phyloP scores from a whole-genome alignment of 2,113 vertebrate species.

The Platichthys flesus region DNA sequence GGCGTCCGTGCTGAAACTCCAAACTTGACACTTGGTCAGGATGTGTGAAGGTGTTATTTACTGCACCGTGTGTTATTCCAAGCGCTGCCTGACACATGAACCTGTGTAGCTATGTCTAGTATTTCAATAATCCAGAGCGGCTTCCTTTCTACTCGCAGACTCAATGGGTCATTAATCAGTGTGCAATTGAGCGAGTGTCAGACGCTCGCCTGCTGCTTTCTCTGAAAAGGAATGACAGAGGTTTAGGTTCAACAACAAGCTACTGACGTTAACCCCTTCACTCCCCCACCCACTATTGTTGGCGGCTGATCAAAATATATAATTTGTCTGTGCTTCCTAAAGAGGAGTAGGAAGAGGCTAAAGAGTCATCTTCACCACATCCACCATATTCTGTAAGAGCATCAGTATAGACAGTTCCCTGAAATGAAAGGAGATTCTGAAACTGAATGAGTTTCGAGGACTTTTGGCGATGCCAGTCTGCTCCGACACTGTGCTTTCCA shows the following conservation, averaged over 20 bases:
- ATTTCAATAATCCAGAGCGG: not conserved
- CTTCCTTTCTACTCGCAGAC: not conserved
- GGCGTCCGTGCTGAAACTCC: conserved; percentile 15
- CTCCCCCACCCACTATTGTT: not conserved
- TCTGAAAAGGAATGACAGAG: conserved; percentile 5
- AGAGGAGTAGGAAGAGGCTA: no score
- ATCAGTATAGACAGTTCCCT: no score
- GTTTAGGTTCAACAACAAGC: not conserved
- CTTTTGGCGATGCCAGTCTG: no score
- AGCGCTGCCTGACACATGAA: conserved; percentile 9
- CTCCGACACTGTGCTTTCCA: no score
- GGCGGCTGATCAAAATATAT: no score
- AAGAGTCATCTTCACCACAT: not conserved
- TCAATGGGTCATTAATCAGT: not conserved
- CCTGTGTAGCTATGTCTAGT: conserved; percentile 6
- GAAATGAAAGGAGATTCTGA: no score
- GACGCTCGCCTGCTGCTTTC: not conserved
- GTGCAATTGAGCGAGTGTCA: not conserved
- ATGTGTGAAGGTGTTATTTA: conserved; percentile 4
- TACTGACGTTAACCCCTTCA: not conserved
- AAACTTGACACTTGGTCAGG: conserved; percentile 11
- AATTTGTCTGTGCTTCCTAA: no score
- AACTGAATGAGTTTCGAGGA: no score
- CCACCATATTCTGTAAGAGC: no score
- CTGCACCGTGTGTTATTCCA: not conserved